Percentiles rank a stretch among this genome's conserved stretches.
These are phyloP conservation scores for Sebastiscus tertius DNA, from an alignment of 2,797 vertebrate species.

Conservation along the genomic window DNA sequence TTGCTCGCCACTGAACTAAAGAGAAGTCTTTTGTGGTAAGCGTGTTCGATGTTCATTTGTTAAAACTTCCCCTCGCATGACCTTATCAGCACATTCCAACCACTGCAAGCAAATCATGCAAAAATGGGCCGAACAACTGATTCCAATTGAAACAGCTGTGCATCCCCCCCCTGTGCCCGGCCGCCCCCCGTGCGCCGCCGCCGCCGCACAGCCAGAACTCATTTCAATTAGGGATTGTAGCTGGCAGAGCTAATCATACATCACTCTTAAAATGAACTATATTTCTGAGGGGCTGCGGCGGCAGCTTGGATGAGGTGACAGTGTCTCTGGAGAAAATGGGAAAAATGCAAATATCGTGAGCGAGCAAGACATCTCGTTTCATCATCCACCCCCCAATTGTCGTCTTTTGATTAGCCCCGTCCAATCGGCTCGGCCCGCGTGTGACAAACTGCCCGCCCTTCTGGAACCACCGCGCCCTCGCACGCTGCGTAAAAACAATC, in stretches of 20 bases:
- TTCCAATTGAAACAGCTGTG: slow-evolving; percentile 66
- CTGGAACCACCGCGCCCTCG: neutral
- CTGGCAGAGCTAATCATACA: slow-evolving; percentile 72
- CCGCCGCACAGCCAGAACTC: slow-evolving; percentile 30
- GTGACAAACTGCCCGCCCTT: slow-evolving; percentile 1
- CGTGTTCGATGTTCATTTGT: slow-evolving; percentile 30
- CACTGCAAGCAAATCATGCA: slow-evolving; percentile 35
- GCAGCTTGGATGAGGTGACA: slow-evolving; percentile 38
- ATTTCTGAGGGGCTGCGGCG: slow-evolving; percentile 43
- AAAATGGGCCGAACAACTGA: slow-evolving; percentile 50
- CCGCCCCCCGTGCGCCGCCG: neutral
- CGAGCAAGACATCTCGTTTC: slow-evolving; percentile 50
- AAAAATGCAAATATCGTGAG: slow-evolving; percentile 55
- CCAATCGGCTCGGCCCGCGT: slow-evolving; percentile 39
- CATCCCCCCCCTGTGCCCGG: neutral
- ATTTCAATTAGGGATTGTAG: slow-evolving; percentile 71
- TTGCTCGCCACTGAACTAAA: slow-evolving; percentile 7
- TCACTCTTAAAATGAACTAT: slow-evolving; percentile 63
- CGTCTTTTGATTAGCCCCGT: slow-evolving; percentile 48
- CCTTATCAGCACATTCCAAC: slow-evolving; percentile 48
- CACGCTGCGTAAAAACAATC: neutral
- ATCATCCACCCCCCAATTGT: slow-evolving; percentile 28
- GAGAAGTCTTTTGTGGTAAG: neutral
- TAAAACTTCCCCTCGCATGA: slow-evolving; percentile 35
- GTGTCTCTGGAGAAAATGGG: slow-evolving; percentile 44